phyloP scores from a whole-genome alignment of 1,140 invertebrate genomes.

The Luehdorfia chinensis region DNA sequence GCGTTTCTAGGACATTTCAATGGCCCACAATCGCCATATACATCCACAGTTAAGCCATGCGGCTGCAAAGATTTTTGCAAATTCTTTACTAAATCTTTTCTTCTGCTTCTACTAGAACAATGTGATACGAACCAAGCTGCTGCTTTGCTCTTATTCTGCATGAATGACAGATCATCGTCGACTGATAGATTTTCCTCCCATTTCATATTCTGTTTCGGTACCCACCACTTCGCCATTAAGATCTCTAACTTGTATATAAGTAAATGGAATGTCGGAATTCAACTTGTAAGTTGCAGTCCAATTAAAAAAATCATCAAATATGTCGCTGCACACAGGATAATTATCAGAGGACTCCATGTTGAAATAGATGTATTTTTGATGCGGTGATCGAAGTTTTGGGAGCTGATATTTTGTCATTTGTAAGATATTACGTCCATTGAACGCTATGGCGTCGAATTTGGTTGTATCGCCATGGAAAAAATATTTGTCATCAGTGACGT shows the following conservation, averaged over 20 bases:
- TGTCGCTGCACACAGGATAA: slow-evolving; percentile 45
- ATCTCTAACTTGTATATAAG: slow-evolving; percentile 71
- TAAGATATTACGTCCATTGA: slow-evolving; percentile 59
- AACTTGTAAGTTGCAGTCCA: slow-evolving; percentile 79
- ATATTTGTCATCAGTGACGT: slow-evolving; percentile 44
- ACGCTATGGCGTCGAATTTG: slow-evolving; percentile 66
- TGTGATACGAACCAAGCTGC: slow-evolving; percentile 84
- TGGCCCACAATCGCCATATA: slow-evolving; percentile 82
- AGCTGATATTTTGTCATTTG: slow-evolving; percentile 24
- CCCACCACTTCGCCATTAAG: slow-evolving; percentile 46
- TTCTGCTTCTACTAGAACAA: slow-evolving; percentile 77
- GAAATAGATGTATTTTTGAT: slow-evolving; percentile 75
- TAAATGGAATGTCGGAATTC: slow-evolving; percentile 74
- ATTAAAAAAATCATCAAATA: slow-evolving; percentile 76
- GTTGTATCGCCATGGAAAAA: slow-evolving; percentile 49
- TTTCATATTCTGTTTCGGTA: slow-evolving; percentile 46
- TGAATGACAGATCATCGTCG: slow-evolving; percentile 26
- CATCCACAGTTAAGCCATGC: slow-evolving; percentile 76
- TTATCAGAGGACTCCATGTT: slow-evolving; percentile 74
- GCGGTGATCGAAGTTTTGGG: slow-evolving; percentile 47
- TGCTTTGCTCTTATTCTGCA: slow-evolving; percentile 64
- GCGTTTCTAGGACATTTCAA: slow-evolving; percentile 47
- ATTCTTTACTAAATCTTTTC: slow-evolving; percentile 78
- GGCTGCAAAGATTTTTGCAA: slow-evolving; percentile 76
- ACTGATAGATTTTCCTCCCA: slow-evolving; percentile 40